These are phyloP conservation scores for Macrocentrus cingulum DNA, from an alignment of 1,140 invertebrate genomes.

Conservation along the genomic window DNA sequence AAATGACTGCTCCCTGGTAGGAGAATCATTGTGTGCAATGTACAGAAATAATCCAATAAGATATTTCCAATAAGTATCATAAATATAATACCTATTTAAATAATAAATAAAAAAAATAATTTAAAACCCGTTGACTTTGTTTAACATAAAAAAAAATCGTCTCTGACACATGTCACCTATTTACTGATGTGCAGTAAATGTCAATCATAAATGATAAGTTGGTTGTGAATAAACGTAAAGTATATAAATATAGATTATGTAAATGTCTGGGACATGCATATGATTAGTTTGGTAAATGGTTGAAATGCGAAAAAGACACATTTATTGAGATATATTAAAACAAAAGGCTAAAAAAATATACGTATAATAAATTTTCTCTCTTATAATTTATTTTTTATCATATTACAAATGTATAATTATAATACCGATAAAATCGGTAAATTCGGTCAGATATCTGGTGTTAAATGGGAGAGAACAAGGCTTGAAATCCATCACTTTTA, in stretches of 20 bases:
- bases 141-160: constrained; percentile 11
- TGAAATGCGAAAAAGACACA: no score
- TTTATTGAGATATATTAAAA: neutral
- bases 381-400: neutral
- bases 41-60: neutral
- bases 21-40: neutral
- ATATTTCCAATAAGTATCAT: no score
- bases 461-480: constrained; percentile 5
- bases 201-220: constrained; percentile 45
- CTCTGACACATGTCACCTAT: no score
- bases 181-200: no score
- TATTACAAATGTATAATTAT: neutral
- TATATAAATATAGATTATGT: neutral
- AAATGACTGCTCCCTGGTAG: neutral
- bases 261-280: no score
- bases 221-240: constrained; percentile 45
- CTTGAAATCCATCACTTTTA: neutral
- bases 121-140: no score
- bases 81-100: no score
- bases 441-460: neutral
- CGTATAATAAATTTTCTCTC: neutral
- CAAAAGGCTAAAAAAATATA: no score
- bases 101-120: no score
- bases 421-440: constrained; percentile 1
- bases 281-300: no score